Evolutionary conservation across 2,888 invertebrate species (phyloP), one percentile per base, ranked within the genome.

Genomic region (Ctena decussata): DNA sequence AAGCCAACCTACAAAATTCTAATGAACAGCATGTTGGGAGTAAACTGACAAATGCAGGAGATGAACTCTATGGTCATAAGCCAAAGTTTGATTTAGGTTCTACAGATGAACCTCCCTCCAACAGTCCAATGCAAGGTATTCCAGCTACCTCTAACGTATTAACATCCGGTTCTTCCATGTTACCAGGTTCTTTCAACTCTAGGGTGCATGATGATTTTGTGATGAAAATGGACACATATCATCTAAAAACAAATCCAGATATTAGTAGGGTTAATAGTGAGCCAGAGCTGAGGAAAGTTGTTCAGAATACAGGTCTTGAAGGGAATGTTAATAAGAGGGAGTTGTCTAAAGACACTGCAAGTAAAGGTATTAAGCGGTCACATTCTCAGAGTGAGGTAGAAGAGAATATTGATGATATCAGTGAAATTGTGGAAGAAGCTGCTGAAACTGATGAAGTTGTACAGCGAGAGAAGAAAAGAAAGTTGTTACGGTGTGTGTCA

Each of bases 401-500:
- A 18, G 39, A 60, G n/a, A 57, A n/a, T 44, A 32, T 24, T 27
- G 46, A 15, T 57, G 72, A 37, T 21, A n/a, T 35, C 21, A 39
- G 72, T 41, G 30, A 24, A 39, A 0, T 6, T 11, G 18, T 44
- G 18, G 65, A 39, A 21, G 32, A 21, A 57, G 44, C 24, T 49
- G 70, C 76, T 37, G 41, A 46, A 15, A 30, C 41, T 21, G 44
- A 77, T 30, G 60, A 77, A 60, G 73, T 57, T 60, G 72, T 70
- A 69, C 78, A 79, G 32, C 27, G 75, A 30, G 77, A 80, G 0
- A 84, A 69, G 79, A 91, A 91, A 81, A 70, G 87, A 46, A 90
- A 90, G 73, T 69, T 89, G 65, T 65, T 76, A 12, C 75, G 86
- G 6, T 86, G 83, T 46, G 27, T 85, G 0, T 91, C 93, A 24